Base-by-base conservation (phyloP, 2,888 invertebrate species). In the Aleiodes testaceus region DNA sequence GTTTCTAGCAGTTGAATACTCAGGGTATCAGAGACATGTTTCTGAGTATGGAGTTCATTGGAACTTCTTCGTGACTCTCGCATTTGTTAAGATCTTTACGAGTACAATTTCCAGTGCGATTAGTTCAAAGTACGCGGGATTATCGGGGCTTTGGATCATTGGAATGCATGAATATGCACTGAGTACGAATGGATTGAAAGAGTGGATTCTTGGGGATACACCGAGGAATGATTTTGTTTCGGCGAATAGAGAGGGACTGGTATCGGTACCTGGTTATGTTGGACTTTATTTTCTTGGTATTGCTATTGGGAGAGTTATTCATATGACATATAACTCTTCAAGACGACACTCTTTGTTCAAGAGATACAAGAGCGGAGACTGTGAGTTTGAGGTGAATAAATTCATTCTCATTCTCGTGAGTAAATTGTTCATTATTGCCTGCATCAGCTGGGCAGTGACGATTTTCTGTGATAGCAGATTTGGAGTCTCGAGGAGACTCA, bases 11-110 rank as follows among this genome's bases (percentile, higher is more conserved):
- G 85, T 93, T 1, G 89, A 91, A 80, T 85, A 91, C 50, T 88
- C 93, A 1, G 91, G 94, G 77, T 99, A 99, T 86, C 94, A 95
- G 70, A 94, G 95, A 80, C 95, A 97, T 86, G 91, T 95, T 0
- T 92, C 94, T 0, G 99, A 99, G 86, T 99, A 99, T 89, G 99
- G 99, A 0, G 91, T 93, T 0, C 98, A 99, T 87, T 97, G 98
- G 96, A 99, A 99, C 88, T 99, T 99, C 86, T 99, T 99, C 87
- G 93, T 97, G 77, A 98, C 98, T 0, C 88, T 99, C 70, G 97
- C 95, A 2, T 88, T 93, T 49, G 93, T 96, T 16, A 97, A 95
- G 88, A 84, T 96, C 1, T 82, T 94, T 18, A 92, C 93, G 47
- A 92, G 92, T 0, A 75, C 92, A 7, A 80, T 94, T 50, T 87